Conservation (phyloP, 1,140 invertebrate genomes). For the Eciton burchellii region DNA sequence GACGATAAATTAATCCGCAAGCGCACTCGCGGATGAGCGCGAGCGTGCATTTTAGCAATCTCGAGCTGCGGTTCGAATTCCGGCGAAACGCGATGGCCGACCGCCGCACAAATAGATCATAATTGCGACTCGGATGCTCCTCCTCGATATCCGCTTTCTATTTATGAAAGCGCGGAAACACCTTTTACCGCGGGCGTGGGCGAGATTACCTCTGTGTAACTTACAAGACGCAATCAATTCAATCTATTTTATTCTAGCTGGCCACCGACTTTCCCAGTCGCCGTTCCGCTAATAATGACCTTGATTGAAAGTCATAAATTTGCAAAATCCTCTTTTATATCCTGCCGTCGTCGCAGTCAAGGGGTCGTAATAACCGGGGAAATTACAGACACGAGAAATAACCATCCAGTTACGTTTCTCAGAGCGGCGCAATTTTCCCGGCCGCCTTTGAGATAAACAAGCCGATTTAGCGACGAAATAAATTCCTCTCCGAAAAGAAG, state of each 20-base stretch:
- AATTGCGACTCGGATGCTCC: constrained; percentile 29
- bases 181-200: constrained; percentile 3
- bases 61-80: background rate
- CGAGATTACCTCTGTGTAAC: constrained; percentile 16
- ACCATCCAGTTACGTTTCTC: constrained; percentile 39
- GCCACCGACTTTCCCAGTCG: background rate
- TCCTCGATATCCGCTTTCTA: constrained; percentile 25
- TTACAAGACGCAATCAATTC: constrained; percentile 52
- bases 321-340: constrained; percentile 48
- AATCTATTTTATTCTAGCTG: constrained; percentile 22
- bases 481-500: constrained; percentile 49
- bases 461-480: constrained; percentile 53
- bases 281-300: constrained; percentile 35
- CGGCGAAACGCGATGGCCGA: constrained; percentile 13
- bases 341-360: background rate
- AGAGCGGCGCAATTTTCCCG: constrained; percentile 36
- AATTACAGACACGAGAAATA: constrained; percentile 47
- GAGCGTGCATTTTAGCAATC: constrained; percentile 35
- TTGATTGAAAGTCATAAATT: constrained; percentile 54
- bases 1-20: constrained; percentile 49
- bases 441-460: constrained; percentile 53
- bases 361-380: constrained; percentile 36
- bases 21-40: constrained; percentile 9
- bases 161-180: constrained; percentile 36
- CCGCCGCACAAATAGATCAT: constrained; percentile 1